A percentile compares a stretch with the other conserved stretches of the same genome.
These are phyloP conservation scores for Aporrectodea caliginosa DNA, from an alignment of 1,140 invertebrate genomes.

Conservation along the genomic window DNA sequence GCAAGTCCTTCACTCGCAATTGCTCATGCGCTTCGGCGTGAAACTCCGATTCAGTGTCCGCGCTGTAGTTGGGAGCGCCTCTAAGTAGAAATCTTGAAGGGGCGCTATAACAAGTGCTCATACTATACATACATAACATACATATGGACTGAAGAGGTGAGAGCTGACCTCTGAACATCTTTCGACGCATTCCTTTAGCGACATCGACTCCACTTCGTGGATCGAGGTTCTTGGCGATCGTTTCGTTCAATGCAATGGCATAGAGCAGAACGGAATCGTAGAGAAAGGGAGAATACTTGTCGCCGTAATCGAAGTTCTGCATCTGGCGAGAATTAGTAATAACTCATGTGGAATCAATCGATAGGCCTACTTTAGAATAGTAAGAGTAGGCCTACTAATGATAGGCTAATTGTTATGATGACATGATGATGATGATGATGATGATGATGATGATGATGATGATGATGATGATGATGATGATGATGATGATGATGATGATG, in stretches of 20 bases:
- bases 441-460: conserved; percentile 3
- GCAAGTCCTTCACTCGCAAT: too few species aligned
- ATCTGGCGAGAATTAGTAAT: conserved; percentile 13
- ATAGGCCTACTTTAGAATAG: too few species aligned
- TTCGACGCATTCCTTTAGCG: conserved; percentile 66
- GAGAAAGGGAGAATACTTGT: conserved; percentile 50
- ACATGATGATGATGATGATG: not conserved
- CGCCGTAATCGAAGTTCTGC: conserved; percentile 12
- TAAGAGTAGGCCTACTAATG: too few species aligned
- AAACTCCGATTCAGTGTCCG: too few species aligned
- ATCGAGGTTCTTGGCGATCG: conserved; percentile 69
- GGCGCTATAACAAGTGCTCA: too few species aligned
- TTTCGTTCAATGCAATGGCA: conserved; percentile 83
- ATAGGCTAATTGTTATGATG: not conserved
- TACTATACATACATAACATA: too few species aligned
- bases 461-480: conserved; percentile 2
- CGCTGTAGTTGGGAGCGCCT: too few species aligned
- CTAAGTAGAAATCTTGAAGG: too few species aligned
- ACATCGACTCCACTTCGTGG: conserved; percentile 72
- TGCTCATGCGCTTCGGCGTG: too few species aligned
- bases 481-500: conserved; percentile 2
- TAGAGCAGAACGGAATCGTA: conserved; percentile 83
- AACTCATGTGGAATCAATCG: not conserved
- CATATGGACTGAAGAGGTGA: too few species aligned
- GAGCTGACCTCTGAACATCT: conserved; percentile 25